Percentiles rank a stretch among this genome's conserved stretches.
These are phyloP conservation scores for Passer montanus DNA, from an alignment of 2,113 vertebrate species.

Conservation along the genomic window DNA sequence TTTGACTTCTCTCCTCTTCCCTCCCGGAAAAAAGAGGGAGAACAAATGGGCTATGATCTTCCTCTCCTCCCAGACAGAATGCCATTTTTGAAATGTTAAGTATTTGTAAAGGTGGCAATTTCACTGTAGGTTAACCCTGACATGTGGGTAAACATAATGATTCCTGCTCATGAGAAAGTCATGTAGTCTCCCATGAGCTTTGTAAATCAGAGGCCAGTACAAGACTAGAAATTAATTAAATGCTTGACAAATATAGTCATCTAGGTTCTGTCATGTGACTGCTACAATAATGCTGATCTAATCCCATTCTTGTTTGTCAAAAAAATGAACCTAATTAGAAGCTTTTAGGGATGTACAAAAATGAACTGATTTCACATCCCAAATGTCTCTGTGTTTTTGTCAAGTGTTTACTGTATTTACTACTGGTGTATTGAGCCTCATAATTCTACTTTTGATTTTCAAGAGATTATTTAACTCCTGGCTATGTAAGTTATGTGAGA, in stretches of 20 bases:
- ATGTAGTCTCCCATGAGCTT: not conserved
- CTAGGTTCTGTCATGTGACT: not conserved
- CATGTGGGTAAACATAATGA: not conserved
- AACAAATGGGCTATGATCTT: not conserved
- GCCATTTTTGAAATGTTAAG: not conserved
- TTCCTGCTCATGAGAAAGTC: not conserved
- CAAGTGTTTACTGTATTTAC: conserved; percentile 19
- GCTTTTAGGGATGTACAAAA: not conserved
- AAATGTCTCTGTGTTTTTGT: conserved; percentile 16
- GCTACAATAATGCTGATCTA: not conserved
- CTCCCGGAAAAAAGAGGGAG: not conserved
- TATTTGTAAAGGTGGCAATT: not conserved
- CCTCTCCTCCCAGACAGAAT: not conserved
- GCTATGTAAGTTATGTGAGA: not conserved
- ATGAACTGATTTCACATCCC: not conserved
- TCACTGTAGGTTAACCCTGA: not conserved
- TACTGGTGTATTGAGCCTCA: conserved; percentile 10
- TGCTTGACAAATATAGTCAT: not conserved
- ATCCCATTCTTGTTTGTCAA: not conserved
- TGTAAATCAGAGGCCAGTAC: not conserved
- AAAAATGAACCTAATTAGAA: conserved; percentile 2
- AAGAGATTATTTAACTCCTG: not conserved
- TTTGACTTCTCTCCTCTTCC: not conserved
- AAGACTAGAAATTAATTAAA: not conserved
- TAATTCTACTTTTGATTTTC: conserved; percentile 1